These are phyloP conservation scores for Silurus aristotelis DNA, from an alignment of 2,797 vertebrate species.

Conservation along the genomic window DNA sequence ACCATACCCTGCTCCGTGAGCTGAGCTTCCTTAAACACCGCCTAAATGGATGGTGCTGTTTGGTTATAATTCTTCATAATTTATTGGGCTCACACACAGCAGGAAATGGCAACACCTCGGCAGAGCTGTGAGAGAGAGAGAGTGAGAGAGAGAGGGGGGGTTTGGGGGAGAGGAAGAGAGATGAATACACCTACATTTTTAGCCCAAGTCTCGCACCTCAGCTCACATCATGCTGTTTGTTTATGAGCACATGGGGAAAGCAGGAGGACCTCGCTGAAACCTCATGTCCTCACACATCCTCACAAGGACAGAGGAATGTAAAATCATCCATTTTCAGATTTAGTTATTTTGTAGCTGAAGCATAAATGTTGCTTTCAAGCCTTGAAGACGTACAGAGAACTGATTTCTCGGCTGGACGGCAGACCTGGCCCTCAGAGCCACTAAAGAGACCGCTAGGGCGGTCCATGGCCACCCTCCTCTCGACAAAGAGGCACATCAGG, in stretches of 20 bases:
- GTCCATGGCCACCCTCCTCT: no score
- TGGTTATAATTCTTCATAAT: neutral
- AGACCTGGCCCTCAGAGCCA: no score
- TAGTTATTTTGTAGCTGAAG: no score
- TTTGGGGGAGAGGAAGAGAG: neutral
- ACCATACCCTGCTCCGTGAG: neutral
- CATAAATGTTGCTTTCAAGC: neutral
- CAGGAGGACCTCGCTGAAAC: neutral
- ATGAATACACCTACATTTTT: neutral
- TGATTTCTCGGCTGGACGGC: no score
- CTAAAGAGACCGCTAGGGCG: no score
- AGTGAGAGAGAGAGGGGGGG: constrained; percentile 17
- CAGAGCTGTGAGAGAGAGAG: constrained; percentile 9
- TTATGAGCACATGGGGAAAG: neutral
- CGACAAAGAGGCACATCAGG: no score
- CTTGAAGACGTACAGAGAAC: neutral
- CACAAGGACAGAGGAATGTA: neutral
- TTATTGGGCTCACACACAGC: neutral
- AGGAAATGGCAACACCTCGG: constrained; percentile 1
- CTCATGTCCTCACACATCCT: constrained; percentile 5
- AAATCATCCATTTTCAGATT: no score
- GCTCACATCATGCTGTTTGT: neutral
- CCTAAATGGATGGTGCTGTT: neutral
- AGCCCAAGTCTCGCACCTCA: constrained; percentile 7
- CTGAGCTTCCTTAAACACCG: no score